Evolutionary conservation across 2,888 invertebrate genomes (phyloP), one percentile per base, ranked within the genome.

Genomic region (Phorcus lineatus): DNA sequence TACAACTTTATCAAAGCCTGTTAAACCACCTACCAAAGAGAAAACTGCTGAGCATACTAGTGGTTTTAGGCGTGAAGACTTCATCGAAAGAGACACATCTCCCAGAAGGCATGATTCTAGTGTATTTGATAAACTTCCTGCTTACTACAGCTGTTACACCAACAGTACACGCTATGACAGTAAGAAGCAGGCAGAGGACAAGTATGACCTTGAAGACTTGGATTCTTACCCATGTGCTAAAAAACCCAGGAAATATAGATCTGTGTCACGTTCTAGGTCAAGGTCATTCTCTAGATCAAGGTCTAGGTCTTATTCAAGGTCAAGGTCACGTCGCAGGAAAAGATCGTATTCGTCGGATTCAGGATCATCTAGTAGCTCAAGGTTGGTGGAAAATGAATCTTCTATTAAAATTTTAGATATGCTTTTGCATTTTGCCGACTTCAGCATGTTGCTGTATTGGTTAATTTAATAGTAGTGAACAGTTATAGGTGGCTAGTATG

Each of bases 91-190:
- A 1, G 89, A 90, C 62, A 81, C 82, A 4, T 89, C 90, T 0
- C 90, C 91, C 1, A 53, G 77, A 17, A 74, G 83, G 19, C 85
- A 86, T 31, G 75, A 82, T 17, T 40, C 70, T 19, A 55, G 78
- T 13, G 77, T 85, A 2, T 89, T 86, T 77, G 87, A 87, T 81
- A 92, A 91, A 85, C 82, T 92, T 40, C 92, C 92, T 2, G 89
- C 90, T 28, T 91, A 92, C 83, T 87, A 89, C 82, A 90, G 88
- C 80, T 90, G 90, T 82, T 92, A 92, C 83, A 91, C 91, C 24
- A 92, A 92, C 84, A 92, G 91, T 84, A 90, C 90, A 4, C 89
- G 89, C 62, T 92, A 92, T 77, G 91, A 91, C 77, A 83, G 78
- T 24, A 74, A 80, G 9, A 55, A 22, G 17, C 53, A 54, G 55